These are phyloP conservation scores for Euglossa dilemma DNA, from an alignment of 1,140 invertebrate species.

Conservation along the genomic window DNA sequence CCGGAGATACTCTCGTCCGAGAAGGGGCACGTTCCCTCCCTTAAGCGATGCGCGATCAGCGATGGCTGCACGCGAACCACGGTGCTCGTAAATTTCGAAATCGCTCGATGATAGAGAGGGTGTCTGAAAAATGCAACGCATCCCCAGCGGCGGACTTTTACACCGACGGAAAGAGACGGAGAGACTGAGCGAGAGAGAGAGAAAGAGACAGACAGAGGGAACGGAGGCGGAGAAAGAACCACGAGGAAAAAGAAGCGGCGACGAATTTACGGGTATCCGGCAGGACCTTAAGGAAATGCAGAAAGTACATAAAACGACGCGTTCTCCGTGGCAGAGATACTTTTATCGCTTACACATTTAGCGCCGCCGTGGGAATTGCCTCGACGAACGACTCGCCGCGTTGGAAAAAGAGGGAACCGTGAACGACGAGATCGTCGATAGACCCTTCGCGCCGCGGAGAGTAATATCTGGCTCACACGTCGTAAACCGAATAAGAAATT, in stretches of 20 bases:
- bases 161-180: not conserved
- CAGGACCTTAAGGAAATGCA: constrained; percentile 63
- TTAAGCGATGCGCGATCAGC: not conserved
- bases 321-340: constrained; percentile 59
- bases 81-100: constrained; percentile 20
- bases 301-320: constrained; percentile 66
- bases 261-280: constrained; percentile 61
- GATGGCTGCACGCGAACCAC: not conserved
- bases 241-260: not conserved
- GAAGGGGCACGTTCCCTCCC: not conserved
- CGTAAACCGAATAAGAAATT: constrained; percentile 56
- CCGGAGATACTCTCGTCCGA: not conserved
- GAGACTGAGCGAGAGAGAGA: not conserved
- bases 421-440: constrained; percentile 38
- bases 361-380: constrained; percentile 59
- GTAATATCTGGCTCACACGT: constrained; percentile 42
- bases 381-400: constrained; percentile 47
- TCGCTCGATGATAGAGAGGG: not conserved
- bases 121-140: not conserved
- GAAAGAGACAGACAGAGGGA: not conserved
- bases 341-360: constrained; percentile 71
- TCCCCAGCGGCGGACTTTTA: not conserved
- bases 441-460: constrained; percentile 8
- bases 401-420: not conserved
- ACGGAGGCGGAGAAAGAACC: not conserved